A percentile compares a stretch with the other conserved stretches of the same genome.
Evolutionary conservation across 2,888 invertebrate genomes (phyloP).

Genomic region (Leucophora obtusa): DNA sequence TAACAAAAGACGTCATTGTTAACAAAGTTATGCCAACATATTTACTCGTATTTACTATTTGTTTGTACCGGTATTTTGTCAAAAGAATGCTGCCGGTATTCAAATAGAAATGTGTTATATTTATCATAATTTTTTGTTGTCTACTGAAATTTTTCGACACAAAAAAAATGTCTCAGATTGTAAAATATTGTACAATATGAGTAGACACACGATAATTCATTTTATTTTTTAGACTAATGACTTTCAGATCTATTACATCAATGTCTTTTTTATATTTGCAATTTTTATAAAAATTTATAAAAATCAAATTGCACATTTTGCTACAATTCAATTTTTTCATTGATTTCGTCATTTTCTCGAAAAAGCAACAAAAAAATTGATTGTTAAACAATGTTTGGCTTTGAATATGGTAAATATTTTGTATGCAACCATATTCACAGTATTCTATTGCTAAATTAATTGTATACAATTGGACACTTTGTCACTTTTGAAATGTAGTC

Average conservation of each 20-base stretch:
- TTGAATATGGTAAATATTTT: slow-evolving; percentile 19
- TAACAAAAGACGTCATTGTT: slow-evolving; percentile 50
- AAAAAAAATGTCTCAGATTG: neutral
- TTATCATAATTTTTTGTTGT: slow-evolving; percentile 25
- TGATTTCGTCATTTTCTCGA: neutral
- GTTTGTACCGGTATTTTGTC: slow-evolving; percentile 37
- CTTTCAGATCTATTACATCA: slow-evolving; percentile 13
- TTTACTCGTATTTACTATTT: slow-evolving; percentile 13
- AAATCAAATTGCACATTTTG: neutral
- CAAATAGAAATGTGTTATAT: slow-evolving; percentile 29
- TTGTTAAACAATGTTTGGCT: slow-evolving; percentile 31
- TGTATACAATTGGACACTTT: slow-evolving; percentile 54
- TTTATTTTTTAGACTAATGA: slow-evolving; percentile 15
- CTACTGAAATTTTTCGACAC: neutral
- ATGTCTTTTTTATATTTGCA: neutral
- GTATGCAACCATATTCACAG: slow-evolving; percentile 29
- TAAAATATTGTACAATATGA: neutral
- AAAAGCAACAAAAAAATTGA: slow-evolving; percentile 10
- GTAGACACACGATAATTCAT: neutral
- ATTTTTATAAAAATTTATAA: neutral
- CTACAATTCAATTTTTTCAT: neutral
- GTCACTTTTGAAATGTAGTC: slow-evolving; percentile 20
- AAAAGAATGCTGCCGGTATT: slow-evolving; percentile 39
- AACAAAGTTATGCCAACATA: slow-evolving; percentile 12
- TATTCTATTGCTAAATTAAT: slow-evolving; percentile 46